These are phyloP conservation scores for Helicoverpa zea DNA, from an alignment of 1,140 invertebrate genomes.

Conservation along the genomic window DNA sequence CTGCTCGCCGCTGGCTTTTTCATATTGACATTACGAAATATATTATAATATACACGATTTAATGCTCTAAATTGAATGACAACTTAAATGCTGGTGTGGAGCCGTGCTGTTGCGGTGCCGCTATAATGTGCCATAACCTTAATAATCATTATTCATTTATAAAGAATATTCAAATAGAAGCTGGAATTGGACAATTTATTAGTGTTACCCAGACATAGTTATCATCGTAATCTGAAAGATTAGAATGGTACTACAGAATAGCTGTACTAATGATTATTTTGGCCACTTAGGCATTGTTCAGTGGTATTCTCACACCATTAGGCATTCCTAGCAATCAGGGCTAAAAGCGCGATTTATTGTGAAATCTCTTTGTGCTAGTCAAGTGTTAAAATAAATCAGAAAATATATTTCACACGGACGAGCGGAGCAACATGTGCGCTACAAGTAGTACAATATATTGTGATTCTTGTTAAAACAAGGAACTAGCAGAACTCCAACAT, in stretches of 20 bases:
- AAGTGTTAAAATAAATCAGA: conserved; percentile 23
- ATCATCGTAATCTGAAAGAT: conserved; percentile 13
- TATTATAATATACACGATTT: too few relatives aligned
- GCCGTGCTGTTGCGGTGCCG: too few relatives aligned
- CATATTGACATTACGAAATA: too few relatives aligned
- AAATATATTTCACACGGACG: not conserved
- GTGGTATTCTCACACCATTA: conserved; percentile 37
- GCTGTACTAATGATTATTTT: conserved; percentile 28
- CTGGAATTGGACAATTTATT: conserved; percentile 7
- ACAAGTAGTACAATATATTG: not conserved
- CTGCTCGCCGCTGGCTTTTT: too few relatives aligned
- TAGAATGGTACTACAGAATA: conserved; percentile 1
- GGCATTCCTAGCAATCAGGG: conserved; percentile 20
- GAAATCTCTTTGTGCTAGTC: conserved; percentile 27
- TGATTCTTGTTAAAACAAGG: too few relatives aligned
- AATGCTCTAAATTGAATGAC: too few relatives aligned
- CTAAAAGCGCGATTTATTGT: conserved; percentile 36
- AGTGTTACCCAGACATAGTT: conserved; percentile 12
- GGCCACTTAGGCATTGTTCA: conserved; percentile 34
- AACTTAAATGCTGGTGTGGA: too few relatives aligned
- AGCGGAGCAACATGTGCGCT: not conserved
- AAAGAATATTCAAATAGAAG: conserved; percentile 3
- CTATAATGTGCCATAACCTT: too few relatives aligned
- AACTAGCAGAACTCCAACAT: too few relatives aligned
- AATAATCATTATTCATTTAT: conserved; percentile 22